phyloP scores from a whole-genome alignment of 2,113 vertebrate genomes.

The Odontophorus gujanensis region DNA sequence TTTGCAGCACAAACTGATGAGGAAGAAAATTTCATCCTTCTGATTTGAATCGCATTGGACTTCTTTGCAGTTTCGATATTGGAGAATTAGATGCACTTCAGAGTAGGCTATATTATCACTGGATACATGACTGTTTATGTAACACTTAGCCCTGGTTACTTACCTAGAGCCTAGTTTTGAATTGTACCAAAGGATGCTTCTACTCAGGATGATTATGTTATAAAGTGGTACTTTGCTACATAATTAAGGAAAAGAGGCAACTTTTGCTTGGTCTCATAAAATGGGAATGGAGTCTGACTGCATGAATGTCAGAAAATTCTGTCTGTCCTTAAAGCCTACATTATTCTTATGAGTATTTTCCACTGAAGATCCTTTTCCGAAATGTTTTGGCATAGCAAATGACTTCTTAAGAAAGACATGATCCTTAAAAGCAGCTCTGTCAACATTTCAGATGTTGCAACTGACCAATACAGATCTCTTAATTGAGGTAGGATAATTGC shows the following conservation, averaged over 20 bases:
- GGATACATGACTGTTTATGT: not conserved
- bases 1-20: not conserved
- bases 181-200: not conserved
- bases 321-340: not conserved
- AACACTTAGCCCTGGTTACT: not conserved
- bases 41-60: not conserved
- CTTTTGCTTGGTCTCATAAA: not conserved
- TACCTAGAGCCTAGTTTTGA: not conserved
- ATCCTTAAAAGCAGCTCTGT: not conserved
- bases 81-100: not conserved
- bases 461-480: not conserved
- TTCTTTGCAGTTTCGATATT: not conserved
- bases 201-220: not conserved
- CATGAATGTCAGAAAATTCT: not conserved
- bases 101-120: not conserved
- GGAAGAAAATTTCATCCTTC: not conserved
- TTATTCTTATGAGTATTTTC: conserved; percentile 5
- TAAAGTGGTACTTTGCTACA: not conserved
- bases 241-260: not conserved
- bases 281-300: not conserved
- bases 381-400: not conserved
- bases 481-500: not conserved
- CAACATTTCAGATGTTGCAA: conserved; percentile 21
- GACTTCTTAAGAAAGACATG: not conserved
- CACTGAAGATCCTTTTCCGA: not conserved